A percentile compares a stretch with the other conserved stretches of the same genome.
Evolutionary conservation across 2,113 vertebrate genomes (phyloP).

Genomic region (Limnothrissa miodon): DNA sequence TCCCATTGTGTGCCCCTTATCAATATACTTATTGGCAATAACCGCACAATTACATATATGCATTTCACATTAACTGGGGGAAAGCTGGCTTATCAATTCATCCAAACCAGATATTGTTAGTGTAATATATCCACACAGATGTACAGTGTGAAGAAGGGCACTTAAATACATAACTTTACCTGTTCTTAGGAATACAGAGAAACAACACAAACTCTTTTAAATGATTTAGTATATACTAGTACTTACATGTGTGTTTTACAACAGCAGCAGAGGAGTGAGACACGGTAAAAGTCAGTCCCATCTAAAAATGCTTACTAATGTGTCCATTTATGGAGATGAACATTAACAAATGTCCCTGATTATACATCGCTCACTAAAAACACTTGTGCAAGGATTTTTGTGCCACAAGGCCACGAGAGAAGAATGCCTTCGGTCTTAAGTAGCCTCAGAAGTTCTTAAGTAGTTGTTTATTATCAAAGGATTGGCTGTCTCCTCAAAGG

Average conservation of each 20-base stretch:
- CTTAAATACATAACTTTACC: not conserved
- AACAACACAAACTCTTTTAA: not conserved
- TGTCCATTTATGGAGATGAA: not conserved
- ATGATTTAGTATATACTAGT: not conserved
- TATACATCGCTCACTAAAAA: not conserved
- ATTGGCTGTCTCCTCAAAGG: not conserved
- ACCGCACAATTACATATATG: not conserved
- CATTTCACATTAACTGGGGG: not conserved
- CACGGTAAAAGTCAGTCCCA: not conserved
- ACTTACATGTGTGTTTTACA: not conserved
- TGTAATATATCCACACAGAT: not conserved
- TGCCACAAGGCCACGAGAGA: not conserved
- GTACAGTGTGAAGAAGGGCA: slow-evolving; percentile 5
- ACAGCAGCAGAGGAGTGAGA: not conserved
- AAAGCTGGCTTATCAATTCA: not conserved
- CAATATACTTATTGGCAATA: slow-evolving; percentile 8
- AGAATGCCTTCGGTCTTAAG: not conserved
- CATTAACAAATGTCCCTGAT: not conserved
- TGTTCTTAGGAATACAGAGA: not conserved
- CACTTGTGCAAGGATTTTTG: not conserved
- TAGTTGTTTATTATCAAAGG: not conserved
- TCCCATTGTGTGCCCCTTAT: not conserved
- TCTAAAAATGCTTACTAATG: not conserved
- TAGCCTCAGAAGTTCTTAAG: not conserved
- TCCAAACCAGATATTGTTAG: not conserved